Conservation (phyloP, 2,888 invertebrate species). For the Abscondita cerata region DNA sequence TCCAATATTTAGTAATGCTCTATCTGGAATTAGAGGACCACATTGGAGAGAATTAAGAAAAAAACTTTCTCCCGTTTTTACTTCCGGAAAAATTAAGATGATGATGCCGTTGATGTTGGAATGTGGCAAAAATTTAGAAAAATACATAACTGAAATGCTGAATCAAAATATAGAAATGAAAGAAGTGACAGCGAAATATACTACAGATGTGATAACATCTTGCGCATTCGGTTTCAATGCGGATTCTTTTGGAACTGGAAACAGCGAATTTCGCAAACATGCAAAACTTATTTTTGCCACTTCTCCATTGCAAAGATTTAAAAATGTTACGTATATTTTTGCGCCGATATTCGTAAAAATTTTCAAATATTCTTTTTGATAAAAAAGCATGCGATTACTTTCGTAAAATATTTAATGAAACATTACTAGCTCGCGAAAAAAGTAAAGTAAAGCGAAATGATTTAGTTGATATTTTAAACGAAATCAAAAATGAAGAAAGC, state of each 20-base stretch:
- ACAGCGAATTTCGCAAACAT: slow-evolving; percentile 54
- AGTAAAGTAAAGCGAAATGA: slow-evolving; percentile 53
- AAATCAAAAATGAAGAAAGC: slow-evolving; percentile 44
- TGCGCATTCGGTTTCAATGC: slow-evolving; percentile 60
- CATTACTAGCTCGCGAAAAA: slow-evolving; percentile 49
- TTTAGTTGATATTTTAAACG: slow-evolving; percentile 58
- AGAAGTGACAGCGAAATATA: slow-evolving; percentile 54
- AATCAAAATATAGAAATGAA: slow-evolving; percentile 46
- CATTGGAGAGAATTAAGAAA: slow-evolving; percentile 63
- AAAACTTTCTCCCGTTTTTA: slow-evolving; percentile 63
- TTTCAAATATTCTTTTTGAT: slow-evolving; percentile 53
- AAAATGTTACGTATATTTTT: slow-evolving; percentile 50
- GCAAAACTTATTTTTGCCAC: slow-evolving; percentile 50
- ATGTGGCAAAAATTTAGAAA: slow-evolving; percentile 49
- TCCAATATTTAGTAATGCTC: slow-evolving; percentile 55
- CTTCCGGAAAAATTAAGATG: slow-evolving; percentile 63
- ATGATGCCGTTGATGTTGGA: slow-evolving; percentile 61
- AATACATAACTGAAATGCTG: slow-evolving; percentile 33
- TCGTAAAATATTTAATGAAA: slow-evolving; percentile 49
- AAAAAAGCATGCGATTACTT: slow-evolving; percentile 49
- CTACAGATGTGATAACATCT: slow-evolving; percentile 60
- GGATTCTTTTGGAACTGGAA: slow-evolving; percentile 52
- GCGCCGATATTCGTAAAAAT: slow-evolving; percentile 51
- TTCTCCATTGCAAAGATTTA: slow-evolving; percentile 41
- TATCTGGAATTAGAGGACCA: slow-evolving; percentile 59